These are phyloP conservation scores for Diaphora mendica DNA, from an alignment of 2,888 invertebrate species.

Conservation along the genomic window DNA sequence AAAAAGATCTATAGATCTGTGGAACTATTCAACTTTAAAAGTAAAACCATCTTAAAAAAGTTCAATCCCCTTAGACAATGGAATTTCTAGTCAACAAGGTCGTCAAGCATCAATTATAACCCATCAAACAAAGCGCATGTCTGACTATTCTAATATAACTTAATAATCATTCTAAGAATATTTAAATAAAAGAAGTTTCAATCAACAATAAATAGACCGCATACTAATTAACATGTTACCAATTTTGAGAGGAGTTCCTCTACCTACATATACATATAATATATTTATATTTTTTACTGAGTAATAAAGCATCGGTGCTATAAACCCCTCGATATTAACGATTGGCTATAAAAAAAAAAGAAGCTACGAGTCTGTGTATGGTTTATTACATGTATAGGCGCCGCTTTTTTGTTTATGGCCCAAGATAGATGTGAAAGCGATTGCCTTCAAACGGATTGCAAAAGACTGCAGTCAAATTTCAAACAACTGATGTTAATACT, in stretches of 20 bases:
- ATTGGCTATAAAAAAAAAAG: constrained; percentile 81
- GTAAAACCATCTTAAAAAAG: too few species aligned
- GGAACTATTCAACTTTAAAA: too few species aligned
- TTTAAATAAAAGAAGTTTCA: constrained; percentile 42
- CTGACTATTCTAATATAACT: too few species aligned
- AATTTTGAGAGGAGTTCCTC: constrained; percentile 63
- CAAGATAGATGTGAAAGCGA: constrained; percentile 23
- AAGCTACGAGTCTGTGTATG: constrained; percentile 70
- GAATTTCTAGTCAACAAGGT: too few species aligned
- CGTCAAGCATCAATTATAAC: too few species aligned
- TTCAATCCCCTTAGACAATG: too few species aligned
- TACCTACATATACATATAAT: constrained; percentile 22
- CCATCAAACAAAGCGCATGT: too few species aligned
- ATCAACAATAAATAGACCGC: constrained; percentile 44
- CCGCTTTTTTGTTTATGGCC: constrained; percentile 56
- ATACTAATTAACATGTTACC: constrained; percentile 78
- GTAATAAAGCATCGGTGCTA: constrained; percentile 78
- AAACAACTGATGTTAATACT: neutral
- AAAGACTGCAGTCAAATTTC: neutral
- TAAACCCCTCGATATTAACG: constrained; percentile 83
- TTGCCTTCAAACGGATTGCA: neutral
- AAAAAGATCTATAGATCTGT: too few species aligned
- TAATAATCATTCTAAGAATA: constrained; percentile 17
- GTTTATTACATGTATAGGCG: constrained; percentile 79
- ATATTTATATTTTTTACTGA: constrained; percentile 59